Percentiles rank a stretch among this genome's conserved stretches.
phyloP scores from a whole-genome alignment of 2,888 invertebrate species.

The Cerceris rybyensis region DNA sequence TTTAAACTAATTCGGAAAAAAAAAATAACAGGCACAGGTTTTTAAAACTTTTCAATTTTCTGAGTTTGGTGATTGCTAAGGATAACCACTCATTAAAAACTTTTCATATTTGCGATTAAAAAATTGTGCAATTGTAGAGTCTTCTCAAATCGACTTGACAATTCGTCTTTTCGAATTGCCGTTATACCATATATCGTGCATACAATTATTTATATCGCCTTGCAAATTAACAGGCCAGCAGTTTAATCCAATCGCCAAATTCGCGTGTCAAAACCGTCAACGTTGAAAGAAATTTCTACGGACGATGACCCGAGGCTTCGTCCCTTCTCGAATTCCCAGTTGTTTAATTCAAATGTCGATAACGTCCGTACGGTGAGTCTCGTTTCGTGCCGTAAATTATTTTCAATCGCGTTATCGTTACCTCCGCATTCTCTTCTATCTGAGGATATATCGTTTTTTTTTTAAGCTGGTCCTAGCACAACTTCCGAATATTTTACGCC shows the following conservation, averaged over 20 bases:
- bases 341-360: conserved; percentile 27
- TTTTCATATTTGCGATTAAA: too few species aligned
- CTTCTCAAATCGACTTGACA: too few species aligned
- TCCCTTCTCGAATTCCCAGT: neutral
- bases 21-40: too few species aligned
- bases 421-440: neutral
- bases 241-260: conserved; percentile 9
- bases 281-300: conserved; percentile 16
- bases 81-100: too few species aligned
- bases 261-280: conserved; percentile 19
- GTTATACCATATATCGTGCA: too few species aligned
- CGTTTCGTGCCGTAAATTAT: conserved; percentile 9
- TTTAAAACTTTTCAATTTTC: too few species aligned
- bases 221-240: neutral
- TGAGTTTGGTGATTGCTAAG: too few species aligned
- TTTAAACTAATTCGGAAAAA: too few species aligned
- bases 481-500: too few species aligned
- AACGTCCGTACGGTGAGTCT: neutral
- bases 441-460: neutral
- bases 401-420: conserved; percentile 1
- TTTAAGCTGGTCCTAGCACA: neutral
- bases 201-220: too few species aligned
- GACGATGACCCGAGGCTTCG: neutral
- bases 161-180: too few species aligned
- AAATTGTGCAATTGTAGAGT: too few species aligned